Evolutionary conservation across 2,888 invertebrate species (phyloP), one percentile per base, ranked within the genome.

Genomic region (Pristionchus mayeri): DNA sequence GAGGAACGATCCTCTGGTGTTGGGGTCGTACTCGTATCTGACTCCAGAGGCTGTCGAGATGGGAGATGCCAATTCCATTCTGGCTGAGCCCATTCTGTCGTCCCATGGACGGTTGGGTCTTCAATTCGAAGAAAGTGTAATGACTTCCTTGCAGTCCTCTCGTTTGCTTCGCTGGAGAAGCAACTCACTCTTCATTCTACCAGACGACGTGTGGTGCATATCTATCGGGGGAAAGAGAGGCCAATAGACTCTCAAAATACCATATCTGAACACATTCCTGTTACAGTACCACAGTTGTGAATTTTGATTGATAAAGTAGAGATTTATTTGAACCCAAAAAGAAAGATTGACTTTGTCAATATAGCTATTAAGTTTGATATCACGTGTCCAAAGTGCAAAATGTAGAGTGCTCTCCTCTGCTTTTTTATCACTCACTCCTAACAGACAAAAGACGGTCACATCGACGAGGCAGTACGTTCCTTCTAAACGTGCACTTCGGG

Each of bases 11-110:
- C 84, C 52, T 21, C 84, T 84, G 27, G 11, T 52, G 4, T 75
- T 84, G n/a, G 84, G 84, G 27, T 71, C 71, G 18, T 84, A 84
- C 40, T 84, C 84, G 21, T 84, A 52, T 57, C 75, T 84, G 24
- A 84, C 84, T 48, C 84, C 75, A 0, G 50, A 40, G 24, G n/a
- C 84, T 13, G 52, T 75, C 9, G 1, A 50, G 6, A 50, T 84
- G 30, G 84, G 75, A 34, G 54, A 75, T 54, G 71, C 84, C 4
- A 71, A 67, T 34, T 4, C 48, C 6, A 50, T 48, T 48, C 71
- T 84, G 6, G 84, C 84, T 9, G n/a, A 71, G 7, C 84, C 84
- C 2, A 84, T 84, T 9, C 7, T 16, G 18, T 34, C 37, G 3
- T 21, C 37, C 1, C 57, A 80, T 30, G 34, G 30, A 50, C 21